phyloP scores from a whole-genome alignment of 1,140 invertebrate genomes.

The Caenorhabditis latens region DNA sequence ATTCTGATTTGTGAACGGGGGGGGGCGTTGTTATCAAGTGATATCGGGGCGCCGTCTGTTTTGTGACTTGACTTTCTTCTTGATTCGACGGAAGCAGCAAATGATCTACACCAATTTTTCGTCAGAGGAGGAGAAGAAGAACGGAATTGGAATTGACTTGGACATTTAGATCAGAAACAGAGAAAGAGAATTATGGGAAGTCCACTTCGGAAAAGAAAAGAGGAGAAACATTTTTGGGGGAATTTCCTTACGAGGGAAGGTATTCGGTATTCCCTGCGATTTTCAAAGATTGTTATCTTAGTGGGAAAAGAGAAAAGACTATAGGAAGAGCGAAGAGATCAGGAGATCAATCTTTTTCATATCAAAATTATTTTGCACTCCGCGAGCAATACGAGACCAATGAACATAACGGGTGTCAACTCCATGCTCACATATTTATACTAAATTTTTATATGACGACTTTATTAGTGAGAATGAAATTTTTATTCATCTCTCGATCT shows the following conservation, averaged over 20 bases:
- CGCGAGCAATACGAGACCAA: constrained; percentile 3
- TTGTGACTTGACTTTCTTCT: constrained; percentile 40
- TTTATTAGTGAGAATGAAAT: too few relatives aligned
- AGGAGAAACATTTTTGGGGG: neutral
- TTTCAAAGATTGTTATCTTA: constrained; percentile 24
- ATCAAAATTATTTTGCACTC: constrained; percentile 9
- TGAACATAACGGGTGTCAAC: constrained; percentile 33
- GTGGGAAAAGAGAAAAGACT: neutral
- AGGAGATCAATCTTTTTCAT: neutral
- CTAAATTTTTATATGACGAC: neutral
- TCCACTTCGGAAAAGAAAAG: too few relatives aligned
- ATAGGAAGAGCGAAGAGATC: neutral
- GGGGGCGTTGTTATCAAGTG: neutral
- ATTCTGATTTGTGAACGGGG: constrained; percentile 47
- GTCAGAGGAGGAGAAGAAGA: neutral
- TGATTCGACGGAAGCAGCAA: neutral
- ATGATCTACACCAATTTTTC: constrained; percentile 45
- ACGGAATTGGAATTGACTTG: neutral
- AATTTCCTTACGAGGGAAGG: neutral
- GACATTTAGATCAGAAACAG: neutral
- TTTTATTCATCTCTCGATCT: neutral
- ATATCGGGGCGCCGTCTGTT: constrained; percentile 10
- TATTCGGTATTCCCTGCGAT: neutral
- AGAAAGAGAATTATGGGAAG: neutral
- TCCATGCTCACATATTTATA: neutral